Evolutionary conservation across 2,888 invertebrate genomes (phyloP).

Genomic region (Mythimna ferrago): DNA sequence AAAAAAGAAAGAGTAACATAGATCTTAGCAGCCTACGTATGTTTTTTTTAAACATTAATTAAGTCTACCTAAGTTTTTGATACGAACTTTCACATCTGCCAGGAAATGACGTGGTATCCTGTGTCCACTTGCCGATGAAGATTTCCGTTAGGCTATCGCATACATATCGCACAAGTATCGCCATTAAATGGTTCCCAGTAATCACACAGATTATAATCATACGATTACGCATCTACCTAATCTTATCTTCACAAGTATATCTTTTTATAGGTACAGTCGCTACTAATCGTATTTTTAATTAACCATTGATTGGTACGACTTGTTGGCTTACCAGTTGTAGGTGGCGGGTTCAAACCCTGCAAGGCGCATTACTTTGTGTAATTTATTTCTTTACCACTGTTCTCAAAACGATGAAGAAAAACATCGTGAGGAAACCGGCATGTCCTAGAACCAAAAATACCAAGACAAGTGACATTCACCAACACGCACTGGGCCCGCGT

Average conservation of each 20-base stretch:
- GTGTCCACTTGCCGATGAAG: background rate
- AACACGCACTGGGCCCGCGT: no score
- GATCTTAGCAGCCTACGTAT: background rate
- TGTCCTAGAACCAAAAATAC: no score
- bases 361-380: no score
- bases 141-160: constrained; percentile 2
- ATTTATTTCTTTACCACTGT: no score
- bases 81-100: background rate
- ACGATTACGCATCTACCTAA: constrained; percentile 1
- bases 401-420: no score
- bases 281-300: constrained; percentile 5
- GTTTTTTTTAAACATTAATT: background rate
- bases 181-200: background rate
- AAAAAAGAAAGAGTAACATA: background rate
- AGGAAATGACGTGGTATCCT: constrained; percentile 3
- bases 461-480: no score
- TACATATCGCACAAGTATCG: no score
- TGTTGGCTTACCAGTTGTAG: no score
- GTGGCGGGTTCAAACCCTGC: no score
- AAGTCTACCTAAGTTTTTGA: background rate
- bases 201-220: constrained; percentile 1
- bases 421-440: no score
- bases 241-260: constrained; percentile 2
- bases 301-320: background rate
- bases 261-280: constrained; percentile 23